phyloP scores from a whole-genome alignment of 2,797 vertebrate species.

The Vipera latastei region DNA sequence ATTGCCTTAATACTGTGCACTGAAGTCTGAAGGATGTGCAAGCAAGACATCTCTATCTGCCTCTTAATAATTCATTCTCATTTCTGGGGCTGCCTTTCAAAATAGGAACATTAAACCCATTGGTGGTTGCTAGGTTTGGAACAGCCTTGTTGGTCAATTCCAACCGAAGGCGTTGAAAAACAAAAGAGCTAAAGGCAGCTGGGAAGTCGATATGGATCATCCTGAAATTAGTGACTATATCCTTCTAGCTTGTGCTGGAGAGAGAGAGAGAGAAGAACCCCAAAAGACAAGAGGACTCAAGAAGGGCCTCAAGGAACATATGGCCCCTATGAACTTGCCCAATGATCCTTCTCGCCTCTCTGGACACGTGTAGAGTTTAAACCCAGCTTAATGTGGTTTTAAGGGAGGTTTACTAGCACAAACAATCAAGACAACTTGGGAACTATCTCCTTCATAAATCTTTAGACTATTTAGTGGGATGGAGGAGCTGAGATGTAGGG shows the following conservation, averaged over 20 bases:
- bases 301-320: background rate
- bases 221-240: background rate
- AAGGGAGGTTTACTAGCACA: background rate
- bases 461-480: background rate
- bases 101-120: background rate
- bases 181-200: background rate
- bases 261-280: background rate
- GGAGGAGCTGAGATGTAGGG: background rate
- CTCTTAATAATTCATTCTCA: background rate
- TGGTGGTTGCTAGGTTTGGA: background rate
- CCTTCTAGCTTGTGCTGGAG: background rate
- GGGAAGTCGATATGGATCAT: no score
- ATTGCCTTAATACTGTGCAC: accelerated
- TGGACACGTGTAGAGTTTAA: background rate
- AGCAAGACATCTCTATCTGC: background rate
- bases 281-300: background rate
- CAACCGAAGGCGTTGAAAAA: background rate
- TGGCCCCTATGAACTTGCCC: no score
- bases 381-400: background rate
- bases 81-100: background rate
- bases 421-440: background rate
- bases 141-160: background rate
- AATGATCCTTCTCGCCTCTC: background rate
- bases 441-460: background rate
- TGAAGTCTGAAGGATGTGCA: accelerated